Evolutionary conservation across 2,797 vertebrate species (phyloP), one percentile per base, ranked within the genome.

Genomic region (Micropoecilia bifurca): DNA sequence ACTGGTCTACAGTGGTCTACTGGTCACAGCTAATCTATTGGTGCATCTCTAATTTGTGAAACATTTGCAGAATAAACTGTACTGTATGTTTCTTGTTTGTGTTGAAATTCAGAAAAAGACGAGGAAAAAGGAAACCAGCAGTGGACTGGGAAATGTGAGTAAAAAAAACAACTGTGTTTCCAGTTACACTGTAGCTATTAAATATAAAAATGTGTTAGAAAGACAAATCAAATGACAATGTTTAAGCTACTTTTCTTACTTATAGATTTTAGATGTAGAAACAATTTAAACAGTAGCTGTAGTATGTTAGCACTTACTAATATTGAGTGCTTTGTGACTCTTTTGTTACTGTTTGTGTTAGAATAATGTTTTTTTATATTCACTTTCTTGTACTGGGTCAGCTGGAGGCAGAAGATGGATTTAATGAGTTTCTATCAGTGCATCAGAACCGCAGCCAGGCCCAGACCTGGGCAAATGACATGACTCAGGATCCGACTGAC

Each of bases 391-490:
- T 74, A 20, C 84, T 1, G 50, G 74, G 36, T 83, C 93, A 99
- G 98, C 92, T 99, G 83, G 94, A 97, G 88, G 90, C 95, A 43
- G 97, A 99, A 25, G 68, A 95, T 4, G 92, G 88, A 6, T 99
- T 99, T 90, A 96, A 95, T 90, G 99, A 99, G 93, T 99, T 99
- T 87, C 84, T 99, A 71, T 95, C 96, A 1, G 97, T 97, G 39
- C 98, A 99, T 90, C 96, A 97, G 95, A 98, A 96, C 76, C 94
- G 99, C 36, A 95, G 92, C 18, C 96, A 97, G 86, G 97, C 87
- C 1, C 96, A 96, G 45, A 98, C 97, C 0, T 99, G 99, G 99
- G 94, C 96, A 0, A 99, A 99, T 0, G 99, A 99, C 57, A 93
- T 92, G 0, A 77, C 94, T 77, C 87, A 92, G 25, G 66, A 95